Conservation (phyloP, 2,113 vertebrate genomes). For the Phyllostomus discolor region DNA sequence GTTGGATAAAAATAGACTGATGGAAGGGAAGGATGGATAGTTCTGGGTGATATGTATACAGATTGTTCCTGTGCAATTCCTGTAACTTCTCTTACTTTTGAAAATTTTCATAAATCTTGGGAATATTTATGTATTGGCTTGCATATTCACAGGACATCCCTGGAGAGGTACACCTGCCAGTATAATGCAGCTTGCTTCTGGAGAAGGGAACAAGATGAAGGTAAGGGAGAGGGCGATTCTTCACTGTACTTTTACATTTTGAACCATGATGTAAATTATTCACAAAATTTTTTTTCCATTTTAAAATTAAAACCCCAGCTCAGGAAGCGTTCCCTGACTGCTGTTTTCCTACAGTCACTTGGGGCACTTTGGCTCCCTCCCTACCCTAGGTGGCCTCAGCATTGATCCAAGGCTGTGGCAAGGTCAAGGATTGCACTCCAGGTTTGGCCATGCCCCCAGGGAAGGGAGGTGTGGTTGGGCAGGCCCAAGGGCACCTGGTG, state of each 20-base stretch:
- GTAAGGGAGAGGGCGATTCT: background rate
- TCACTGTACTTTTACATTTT: background rate
- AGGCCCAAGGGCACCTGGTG: conserved; percentile 63
- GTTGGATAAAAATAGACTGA: background rate
- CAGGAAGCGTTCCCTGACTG: background rate
- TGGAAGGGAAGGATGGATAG: background rate
- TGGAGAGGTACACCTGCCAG: background rate
- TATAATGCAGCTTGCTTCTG: background rate
- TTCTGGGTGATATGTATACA: background rate
- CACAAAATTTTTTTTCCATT: background rate
- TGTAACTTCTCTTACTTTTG: background rate
- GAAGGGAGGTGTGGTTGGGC: too few relatives aligned
- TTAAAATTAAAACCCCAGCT: background rate
- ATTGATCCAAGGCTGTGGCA: too few relatives aligned
- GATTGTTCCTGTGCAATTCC: background rate
- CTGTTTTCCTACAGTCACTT: background rate
- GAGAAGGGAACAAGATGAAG: background rate
- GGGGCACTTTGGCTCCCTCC: too few relatives aligned
- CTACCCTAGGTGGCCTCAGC: background rate
- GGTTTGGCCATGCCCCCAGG: background rate
- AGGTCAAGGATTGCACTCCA: too few relatives aligned
- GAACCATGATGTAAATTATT: background rate
- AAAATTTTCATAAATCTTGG: background rate
- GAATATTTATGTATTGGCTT: background rate
- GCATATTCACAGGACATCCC: background rate